Evolutionary conservation across 2,113 vertebrate genomes (phyloP), one percentile per base, ranked within the genome.

Genomic region (Gymnarchus niloticus): DNA sequence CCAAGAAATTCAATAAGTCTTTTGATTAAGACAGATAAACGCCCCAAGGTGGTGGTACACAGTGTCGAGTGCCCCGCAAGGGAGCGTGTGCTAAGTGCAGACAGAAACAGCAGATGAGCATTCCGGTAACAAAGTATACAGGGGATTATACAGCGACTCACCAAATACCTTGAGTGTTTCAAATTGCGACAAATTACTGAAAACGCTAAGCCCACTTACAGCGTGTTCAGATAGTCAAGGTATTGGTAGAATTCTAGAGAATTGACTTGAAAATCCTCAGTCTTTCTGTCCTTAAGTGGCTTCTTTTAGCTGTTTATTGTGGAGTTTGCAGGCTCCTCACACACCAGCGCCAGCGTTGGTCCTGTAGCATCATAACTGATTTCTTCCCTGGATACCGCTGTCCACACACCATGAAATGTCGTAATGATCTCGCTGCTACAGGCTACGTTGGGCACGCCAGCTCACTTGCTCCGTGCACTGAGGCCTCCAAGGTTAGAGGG

Each of bases 401-500:
- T 46, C 23, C 28, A 48, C 28, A 14, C 17, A 19, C 23, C 7
- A 51, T 33, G 61, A 51, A 77, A 73, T 52, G 54, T 37, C 23
- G 17, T 21, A 84, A 52, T 17, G 17, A 37, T 69, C 46, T 17
- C 4, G 21, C 21, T 14, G 9, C n/a, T 46, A 76, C 51, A 25
- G 21, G 49, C 57, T 49, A 41, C 23, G 1, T 37, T 56, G 87
- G 90, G 89, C 61, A 73, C 54, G 83, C n/a, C 19, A 25, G 86
- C 46, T 3, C 37, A 56, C n/a, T 78, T 84, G 52, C 84, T 84
- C 80, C 48, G 48, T 0, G 78, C 86, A 80, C 25, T 87, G 90
- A 83, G 88, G 76, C 88, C 86, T 73, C 84, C 52, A 51, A 87
- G n/a, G 89, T 88, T 91, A 88, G 85, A 89, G 91, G 90, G 89